phyloP scores from a whole-genome alignment of 2,113 vertebrate species.

The Gymnorhina tibicen region DNA sequence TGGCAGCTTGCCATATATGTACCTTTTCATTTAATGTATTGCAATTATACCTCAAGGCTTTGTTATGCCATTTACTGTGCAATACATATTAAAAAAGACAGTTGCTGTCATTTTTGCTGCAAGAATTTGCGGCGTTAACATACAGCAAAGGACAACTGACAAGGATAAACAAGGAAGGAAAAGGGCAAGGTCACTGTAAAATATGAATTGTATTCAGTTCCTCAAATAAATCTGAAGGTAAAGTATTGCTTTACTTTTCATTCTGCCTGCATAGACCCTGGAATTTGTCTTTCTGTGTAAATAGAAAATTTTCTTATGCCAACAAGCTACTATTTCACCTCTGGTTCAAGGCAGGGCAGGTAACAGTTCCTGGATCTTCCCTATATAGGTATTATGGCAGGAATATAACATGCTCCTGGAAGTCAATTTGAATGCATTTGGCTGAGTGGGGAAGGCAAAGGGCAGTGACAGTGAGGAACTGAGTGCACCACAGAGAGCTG shows the following conservation, averaged over 20 bases:
- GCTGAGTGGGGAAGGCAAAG: fast-evolving
- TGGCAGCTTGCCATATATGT: not conserved
- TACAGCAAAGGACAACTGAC: not conserved
- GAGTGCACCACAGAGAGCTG: not conserved
- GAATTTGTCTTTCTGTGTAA: not conserved
- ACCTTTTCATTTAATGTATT: not conserved
- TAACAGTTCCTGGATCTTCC: not conserved
- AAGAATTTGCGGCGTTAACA: not conserved
- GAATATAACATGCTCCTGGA: not conserved
- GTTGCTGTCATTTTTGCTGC: slow-evolving; percentile 20
- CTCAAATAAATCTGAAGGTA: not conserved
- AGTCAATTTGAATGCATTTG: not conserved
- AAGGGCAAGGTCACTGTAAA: not conserved
- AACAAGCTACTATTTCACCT: not conserved
- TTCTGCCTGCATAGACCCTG: not conserved
- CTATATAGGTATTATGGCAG: not conserved
- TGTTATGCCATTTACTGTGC: not conserved
- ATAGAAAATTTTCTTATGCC: not conserved
- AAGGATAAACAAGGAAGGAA: not conserved
- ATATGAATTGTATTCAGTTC: not conserved
- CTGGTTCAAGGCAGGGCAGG: not conserved
- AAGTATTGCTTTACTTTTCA: not conserved
- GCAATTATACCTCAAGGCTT: slow-evolving; percentile 17
- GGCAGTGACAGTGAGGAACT: not conserved
- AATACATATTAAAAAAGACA: slow-evolving; percentile 22